Base-by-base conservation (phyloP, 1,140 invertebrate species). In the Ceratosolen solmsi region DNA sequence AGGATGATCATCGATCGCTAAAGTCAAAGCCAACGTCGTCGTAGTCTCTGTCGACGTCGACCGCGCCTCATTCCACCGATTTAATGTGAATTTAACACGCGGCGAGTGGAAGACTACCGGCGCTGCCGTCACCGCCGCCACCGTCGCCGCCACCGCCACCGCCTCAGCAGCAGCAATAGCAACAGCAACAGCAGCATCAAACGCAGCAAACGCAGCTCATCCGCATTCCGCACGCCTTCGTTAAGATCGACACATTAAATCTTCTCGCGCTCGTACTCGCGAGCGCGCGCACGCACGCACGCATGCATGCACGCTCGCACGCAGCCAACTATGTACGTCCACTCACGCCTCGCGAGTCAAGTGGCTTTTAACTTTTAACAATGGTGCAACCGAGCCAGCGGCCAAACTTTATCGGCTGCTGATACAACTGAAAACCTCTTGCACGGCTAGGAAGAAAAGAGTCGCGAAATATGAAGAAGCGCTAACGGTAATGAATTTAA, bases 51-150 rank as follows among this genome's bases (percentile, higher is more conserved):
- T n/a, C 41, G 60, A 36, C 33, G 30, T 13, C 33, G 63, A 38
- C 63, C 36, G 63, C 63, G 41, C 70, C 41, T 49, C n/a, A 72
- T 72, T 72, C 25, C 49, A 11, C 25, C 25, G 70, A 2, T 65
- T 86, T 85, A 85, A 87, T 84, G 85, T 72, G 84, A 85, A 83
- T 87, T 84, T 86, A 87, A 87, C 82, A 75, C 84, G 83, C 71
- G 70, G 56, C 63, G 63, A 58, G 63, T 72, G 33, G 60, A 80
- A n/a, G 49, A 27, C 46, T 27, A 38, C 70, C 41, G n/a, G 1
- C 13, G 41, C 36, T 5, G 9, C 8, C 38, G n/a, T n/a, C n/a
- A n/a, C n/a, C n/a, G n/a, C n/a, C n/a, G n/a, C n/a, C n/a, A n/a
- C n/a, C n/a, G n/a, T n/a, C n/a, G n/a, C n/a, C n/a, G n/a, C n/a